Percentiles rank a stretch among this genome's conserved stretches.
These are phyloP conservation scores for Pammene aurita DNA, from an alignment of 2,888 invertebrate species.

Conservation along the genomic window DNA sequence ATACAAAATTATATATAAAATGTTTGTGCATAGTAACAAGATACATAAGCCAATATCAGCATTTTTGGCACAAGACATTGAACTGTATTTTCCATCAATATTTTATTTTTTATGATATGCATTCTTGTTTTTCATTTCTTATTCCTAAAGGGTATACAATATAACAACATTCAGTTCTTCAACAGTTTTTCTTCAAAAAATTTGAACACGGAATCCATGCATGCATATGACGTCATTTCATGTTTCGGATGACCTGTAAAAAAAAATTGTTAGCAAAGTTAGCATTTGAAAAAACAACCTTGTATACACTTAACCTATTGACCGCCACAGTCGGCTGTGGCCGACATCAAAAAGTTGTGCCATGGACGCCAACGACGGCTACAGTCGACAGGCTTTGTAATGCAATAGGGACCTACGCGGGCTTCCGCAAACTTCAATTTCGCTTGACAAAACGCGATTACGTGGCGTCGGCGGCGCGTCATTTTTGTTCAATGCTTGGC, in stretches of 20 bases:
- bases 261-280: slow-evolving; percentile 16
- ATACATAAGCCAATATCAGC: not conserved
- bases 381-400: too few relatives aligned
- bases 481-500: too few relatives aligned
- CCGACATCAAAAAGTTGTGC: too few relatives aligned
- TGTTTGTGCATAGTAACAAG: not conserved
- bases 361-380: too few relatives aligned
- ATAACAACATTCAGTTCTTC: slow-evolving; percentile 46
- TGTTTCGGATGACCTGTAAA: slow-evolving; percentile 84
- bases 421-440: too few relatives aligned
- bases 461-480: too few relatives aligned
- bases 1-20: slow-evolving; percentile 42
- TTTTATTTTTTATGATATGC: not conserved
- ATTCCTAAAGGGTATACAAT: not conserved
- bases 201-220: slow-evolving; percentile 86
- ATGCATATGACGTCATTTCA: slow-evolving; percentile 87
- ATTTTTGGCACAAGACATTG: slow-evolving; percentile 1
- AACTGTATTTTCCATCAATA: not conserved
- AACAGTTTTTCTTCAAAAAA: slow-evolving; percentile 79
- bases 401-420: too few relatives aligned
- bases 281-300: too few relatives aligned
- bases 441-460: too few relatives aligned
- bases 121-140: not conserved
- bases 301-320: too few relatives aligned
- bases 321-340: too few relatives aligned